Evolutionary conservation across 53 echinoderm and acorn worm genomes (phyloP).

Genomic region (Actinopyga echinites): DNA sequence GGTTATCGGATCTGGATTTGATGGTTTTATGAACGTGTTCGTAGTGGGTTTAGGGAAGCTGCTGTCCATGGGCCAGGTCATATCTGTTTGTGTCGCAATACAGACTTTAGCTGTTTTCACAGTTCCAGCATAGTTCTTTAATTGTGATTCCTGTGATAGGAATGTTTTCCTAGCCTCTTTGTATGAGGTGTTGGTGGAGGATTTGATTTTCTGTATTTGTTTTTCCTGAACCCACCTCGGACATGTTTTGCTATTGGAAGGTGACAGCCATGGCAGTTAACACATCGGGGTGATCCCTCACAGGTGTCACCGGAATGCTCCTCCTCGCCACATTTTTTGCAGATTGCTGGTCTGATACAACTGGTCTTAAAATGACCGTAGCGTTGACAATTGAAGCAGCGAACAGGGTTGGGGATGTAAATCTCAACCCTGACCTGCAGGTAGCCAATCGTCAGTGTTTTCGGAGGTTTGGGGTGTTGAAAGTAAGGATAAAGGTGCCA

Average conservation of each 20-base stretch:
- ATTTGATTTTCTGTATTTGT: neutral
- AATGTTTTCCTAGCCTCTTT: neutral
- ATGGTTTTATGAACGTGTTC: neutral
- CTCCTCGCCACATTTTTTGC: neutral
- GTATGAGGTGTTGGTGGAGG: neutral
- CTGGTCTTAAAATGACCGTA: neutral
- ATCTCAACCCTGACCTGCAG: neutral
- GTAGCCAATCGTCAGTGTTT: neutral
- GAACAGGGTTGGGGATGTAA: constrained; percentile 19
- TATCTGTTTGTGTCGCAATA: neutral
- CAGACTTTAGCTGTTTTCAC: neutral
- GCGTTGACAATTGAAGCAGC: constrained; percentile 5
- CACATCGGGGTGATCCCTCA: neutral
- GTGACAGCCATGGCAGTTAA: neutral
- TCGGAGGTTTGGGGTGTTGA: neutral
- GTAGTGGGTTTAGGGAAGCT: neutral
- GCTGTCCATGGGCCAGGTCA: constrained; percentile 10
- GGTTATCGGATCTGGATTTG: neutral
- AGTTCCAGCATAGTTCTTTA: neutral
- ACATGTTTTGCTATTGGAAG: neutral
- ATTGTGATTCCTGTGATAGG: neutral
- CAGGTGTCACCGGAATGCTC: neutral
- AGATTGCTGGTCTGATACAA: neutral
- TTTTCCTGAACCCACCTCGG: neutral
- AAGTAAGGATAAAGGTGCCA: constrained; percentile 1